Evolutionary conservation across 2,113 vertebrate genomes (phyloP).

Genomic region (Nibea coibor): DNA sequence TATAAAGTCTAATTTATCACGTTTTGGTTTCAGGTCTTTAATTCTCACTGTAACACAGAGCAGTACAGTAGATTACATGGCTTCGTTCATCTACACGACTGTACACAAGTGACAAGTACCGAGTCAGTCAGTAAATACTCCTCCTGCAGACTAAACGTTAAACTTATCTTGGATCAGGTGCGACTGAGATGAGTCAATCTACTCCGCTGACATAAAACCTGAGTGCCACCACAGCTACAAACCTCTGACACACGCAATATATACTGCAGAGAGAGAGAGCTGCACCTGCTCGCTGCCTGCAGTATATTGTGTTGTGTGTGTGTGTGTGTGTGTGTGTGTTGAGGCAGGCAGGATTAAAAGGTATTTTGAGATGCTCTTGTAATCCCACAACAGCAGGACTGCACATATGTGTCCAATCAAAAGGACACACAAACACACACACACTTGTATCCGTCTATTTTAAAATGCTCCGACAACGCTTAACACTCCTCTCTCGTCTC

Average conservation of each 20-base stretch:
- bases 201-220: conserved; percentile 12
- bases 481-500: conserved; percentile 33
- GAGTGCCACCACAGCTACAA: background rate
- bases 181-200: conserved; percentile 11
- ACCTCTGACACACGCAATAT: background rate
- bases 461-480: conserved; percentile 39
- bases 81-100: background rate
- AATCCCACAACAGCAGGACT: conserved; percentile 46
- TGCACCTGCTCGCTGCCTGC: conserved; percentile 17
- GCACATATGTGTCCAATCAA: conserved; percentile 45
- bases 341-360: conserved; percentile 33
- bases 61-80: no score
- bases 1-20: conserved; percentile 39
- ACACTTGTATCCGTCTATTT: conserved; percentile 31
- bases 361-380: conserved; percentile 31
- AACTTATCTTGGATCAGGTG: conserved; percentile 6
- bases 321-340: background rate
- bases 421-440: background rate
- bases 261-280: conserved; percentile 3
- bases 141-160: background rate
- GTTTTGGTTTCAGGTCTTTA: conserved; percentile 53
- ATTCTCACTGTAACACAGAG: background rate
- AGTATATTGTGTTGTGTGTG: background rate
- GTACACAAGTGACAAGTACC: no score
- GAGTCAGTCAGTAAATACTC: no score